Percentiles rank a stretch among this genome's conserved stretches.
phyloP scores from a whole-genome alignment of 1,140 invertebrate genomes.

The Drosophila mauritiana region DNA sequence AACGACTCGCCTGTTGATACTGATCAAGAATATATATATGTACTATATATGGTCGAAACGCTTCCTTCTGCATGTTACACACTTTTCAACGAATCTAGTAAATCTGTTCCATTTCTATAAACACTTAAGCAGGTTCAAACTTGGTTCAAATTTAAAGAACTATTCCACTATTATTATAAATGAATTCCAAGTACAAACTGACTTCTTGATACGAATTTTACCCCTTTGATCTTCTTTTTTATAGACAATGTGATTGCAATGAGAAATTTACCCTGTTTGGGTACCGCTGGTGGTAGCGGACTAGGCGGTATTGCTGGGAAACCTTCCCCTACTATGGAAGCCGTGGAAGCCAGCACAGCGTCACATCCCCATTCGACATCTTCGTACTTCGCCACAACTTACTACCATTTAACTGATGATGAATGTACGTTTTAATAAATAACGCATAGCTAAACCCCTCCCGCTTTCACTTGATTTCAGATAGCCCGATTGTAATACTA shows the following conservation, averaged over 20 bases:
- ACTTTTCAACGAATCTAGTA: too few species aligned
- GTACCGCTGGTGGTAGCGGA: conserved; percentile 62
- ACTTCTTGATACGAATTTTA: conserved; percentile 40
- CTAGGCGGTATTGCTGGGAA: conserved; percentile 63
- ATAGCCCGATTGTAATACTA: not conserved
- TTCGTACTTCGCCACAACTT: conserved; percentile 81
- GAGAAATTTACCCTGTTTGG: conserved; percentile 81
- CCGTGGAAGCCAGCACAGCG: conserved; percentile 52
- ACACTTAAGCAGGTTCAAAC: too few species aligned
- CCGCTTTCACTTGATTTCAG: not conserved
- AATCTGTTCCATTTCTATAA: too few species aligned
- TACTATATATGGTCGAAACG: too few species aligned
- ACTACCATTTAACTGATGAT: conserved; percentile 83
- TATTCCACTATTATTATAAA: not conserved
- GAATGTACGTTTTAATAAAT: conserved; percentile 73
- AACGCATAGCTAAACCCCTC: not conserved
- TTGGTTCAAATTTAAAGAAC: not conserved
- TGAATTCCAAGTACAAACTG: not conserved
- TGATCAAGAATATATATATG: too few species aligned
- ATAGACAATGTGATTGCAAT: conserved; percentile 82
- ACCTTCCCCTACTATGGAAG: conserved; percentile 56
- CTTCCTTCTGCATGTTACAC: too few species aligned
- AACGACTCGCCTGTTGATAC: too few species aligned
- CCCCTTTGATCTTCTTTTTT: conserved; percentile 68
- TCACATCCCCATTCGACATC: conserved; percentile 74